Evolutionary conservation across 92 coral and sea anemone species (phyloP), one percentile per base, ranked within the genome.

Genomic region (Zoanthus sociatus): DNA sequence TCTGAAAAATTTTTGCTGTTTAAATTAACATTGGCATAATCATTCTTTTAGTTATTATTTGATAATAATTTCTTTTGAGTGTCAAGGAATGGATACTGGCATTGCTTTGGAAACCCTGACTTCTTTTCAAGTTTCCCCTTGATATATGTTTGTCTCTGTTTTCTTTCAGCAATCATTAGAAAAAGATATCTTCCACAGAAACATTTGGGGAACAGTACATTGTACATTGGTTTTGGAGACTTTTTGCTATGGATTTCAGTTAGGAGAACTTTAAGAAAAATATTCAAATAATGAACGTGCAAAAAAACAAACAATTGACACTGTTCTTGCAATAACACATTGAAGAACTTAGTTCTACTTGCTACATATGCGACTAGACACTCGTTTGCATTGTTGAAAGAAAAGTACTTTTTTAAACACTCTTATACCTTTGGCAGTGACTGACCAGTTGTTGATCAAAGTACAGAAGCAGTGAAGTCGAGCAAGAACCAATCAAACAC

Each of bases 401-500:
- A 44, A 81, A 81, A 81, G 75, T 66, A 81, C 85, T 66, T 70
- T 44, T 79, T 66, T 81, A 81, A 81, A 81, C 85, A 16, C 16
- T 81, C 76, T 81, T 81, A 69, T 81, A 81, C 85, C 85, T 81
- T 81, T 51, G 85, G 85, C 85, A 81, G 85, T 81, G 85, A 81
- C 85, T 81, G 61, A 66, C 74, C 67, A 81, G 85, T 81, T 81
- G 85, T 81, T 81, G 85, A 81, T 81, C 85, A 81, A 69, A 66
- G 76, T 74, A 18, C 85, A 64, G 85, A 81, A 64, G 85, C 75
- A 67, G 75, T 47, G 85, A 81, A 30, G 84, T 13, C 84, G 45
- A 46, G 76, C 85, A 66, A 81, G 85, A 81, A 66, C 45, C 18
- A 46, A 60, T 47, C 89, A 91, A 88, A 78, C 79, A 79, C 89